Conservation (phyloP, 2,888 invertebrate species). For the Exocentrus adspersus region DNA sequence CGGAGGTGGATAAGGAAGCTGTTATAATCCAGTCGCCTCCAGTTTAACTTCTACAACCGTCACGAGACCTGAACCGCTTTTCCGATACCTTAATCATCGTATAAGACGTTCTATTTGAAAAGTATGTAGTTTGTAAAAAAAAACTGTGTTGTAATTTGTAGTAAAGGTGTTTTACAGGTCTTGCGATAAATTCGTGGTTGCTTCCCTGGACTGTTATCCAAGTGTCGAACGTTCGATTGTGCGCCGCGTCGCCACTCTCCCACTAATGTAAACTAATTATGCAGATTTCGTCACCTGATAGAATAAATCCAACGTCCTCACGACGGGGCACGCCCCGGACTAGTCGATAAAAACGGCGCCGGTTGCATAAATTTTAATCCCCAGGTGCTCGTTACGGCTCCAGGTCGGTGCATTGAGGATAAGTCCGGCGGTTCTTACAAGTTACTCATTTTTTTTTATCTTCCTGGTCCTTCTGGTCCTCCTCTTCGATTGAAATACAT, state of each 20-base stretch:
- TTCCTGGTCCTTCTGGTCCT: too few species aligned
- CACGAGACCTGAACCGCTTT: too few species aligned
- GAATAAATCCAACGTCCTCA: slow-evolving; percentile 53
- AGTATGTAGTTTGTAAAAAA: too few species aligned
- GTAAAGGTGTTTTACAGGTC: too few species aligned
- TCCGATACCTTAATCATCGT: too few species aligned
- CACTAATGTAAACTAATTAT: slow-evolving; percentile 55
- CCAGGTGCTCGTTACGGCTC: neutral
- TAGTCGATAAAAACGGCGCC: slow-evolving; percentile 45
- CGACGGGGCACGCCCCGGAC: slow-evolving; percentile 45
- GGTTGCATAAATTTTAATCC: neutral
- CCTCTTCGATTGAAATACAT: too few species aligned
- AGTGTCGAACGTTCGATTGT: slow-evolving; percentile 19
- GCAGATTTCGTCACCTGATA: slow-evolving; percentile 56
- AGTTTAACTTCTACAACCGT: too few species aligned
- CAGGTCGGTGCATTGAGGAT: neutral
- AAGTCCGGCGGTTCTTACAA: too few species aligned
- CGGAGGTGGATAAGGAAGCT: slow-evolving; percentile 29
- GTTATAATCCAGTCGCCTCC: slow-evolving; percentile 22
- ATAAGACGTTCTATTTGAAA: too few species aligned
- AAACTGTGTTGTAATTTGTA: too few species aligned
- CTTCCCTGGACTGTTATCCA: slow-evolving; percentile 15
- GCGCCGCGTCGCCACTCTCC: slow-evolving; percentile 38
- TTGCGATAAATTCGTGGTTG: too few species aligned
- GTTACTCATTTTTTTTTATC: too few species aligned